Evolutionary conservation across 2,113 vertebrate genomes (phyloP).

Genomic region (Dicrurus megarhynchus): DNA sequence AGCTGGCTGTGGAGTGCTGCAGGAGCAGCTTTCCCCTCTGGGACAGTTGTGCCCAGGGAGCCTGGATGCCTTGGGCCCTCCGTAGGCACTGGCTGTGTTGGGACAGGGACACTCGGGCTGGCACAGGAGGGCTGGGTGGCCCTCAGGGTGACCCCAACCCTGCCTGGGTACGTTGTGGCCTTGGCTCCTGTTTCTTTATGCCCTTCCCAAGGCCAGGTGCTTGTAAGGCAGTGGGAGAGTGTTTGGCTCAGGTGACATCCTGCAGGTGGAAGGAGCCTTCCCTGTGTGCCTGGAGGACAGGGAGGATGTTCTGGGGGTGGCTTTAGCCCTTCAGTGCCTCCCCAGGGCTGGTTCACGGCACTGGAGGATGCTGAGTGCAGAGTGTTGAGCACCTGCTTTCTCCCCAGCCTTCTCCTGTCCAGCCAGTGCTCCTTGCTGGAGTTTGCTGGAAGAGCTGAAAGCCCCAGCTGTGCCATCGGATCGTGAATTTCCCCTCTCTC

Average conservation of each 20-base stretch:
- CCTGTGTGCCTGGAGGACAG: background rate
- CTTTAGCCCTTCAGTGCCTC: background rate
- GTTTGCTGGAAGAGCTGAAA: background rate
- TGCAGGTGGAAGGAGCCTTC: background rate
- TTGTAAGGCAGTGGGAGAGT: background rate
- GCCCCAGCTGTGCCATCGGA: fast-evolving
- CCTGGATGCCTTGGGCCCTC: background rate
- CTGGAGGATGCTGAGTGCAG: background rate
- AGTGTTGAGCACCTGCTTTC: background rate
- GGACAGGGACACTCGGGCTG: background rate
- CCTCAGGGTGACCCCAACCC: background rate
- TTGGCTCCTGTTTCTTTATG: background rate
- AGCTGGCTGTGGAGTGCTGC: background rate
- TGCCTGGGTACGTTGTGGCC: background rate
- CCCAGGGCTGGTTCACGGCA: background rate
- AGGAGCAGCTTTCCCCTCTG: background rate
- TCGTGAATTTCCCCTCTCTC: background rate
- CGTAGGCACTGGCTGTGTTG: background rate
- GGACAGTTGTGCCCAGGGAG: background rate
- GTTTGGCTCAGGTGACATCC: background rate
- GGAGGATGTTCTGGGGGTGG: background rate
- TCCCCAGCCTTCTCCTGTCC: background rate
- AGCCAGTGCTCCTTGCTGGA: background rate
- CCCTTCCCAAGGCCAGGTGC: background rate
- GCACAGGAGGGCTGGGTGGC: background rate